These are phyloP conservation scores for Drosophila crucigera DNA, from an alignment of 2,888 invertebrate species.

Conservation along the genomic window DNA sequence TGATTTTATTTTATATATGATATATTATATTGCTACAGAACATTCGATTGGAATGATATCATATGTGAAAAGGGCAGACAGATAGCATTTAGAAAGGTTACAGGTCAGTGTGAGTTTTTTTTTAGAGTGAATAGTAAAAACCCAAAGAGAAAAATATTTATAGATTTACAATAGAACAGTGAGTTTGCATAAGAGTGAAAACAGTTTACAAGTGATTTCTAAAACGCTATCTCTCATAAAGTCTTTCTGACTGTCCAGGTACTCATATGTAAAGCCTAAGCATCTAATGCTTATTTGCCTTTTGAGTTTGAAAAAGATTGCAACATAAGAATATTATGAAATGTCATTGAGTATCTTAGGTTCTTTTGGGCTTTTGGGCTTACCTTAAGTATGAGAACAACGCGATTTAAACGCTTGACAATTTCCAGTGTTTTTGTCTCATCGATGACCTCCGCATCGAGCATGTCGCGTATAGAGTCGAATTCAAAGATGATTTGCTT, in stretches of 20 bases:
- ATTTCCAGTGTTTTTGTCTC: slow-evolving; percentile 97
- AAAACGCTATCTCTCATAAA: background rate
- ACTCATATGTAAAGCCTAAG: background rate
- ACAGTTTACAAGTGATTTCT: background rate
- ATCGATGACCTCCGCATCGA: slow-evolving; percentile 91
- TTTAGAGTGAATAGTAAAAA: background rate
- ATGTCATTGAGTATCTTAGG: background rate
- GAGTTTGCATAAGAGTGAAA: background rate
- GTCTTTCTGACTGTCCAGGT: background rate
- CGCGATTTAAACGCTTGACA: slow-evolving; percentile 94
- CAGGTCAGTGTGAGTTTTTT: background rate
- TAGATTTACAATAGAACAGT: background rate
- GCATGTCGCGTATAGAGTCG: slow-evolving; percentile 94
- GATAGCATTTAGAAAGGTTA: no score
- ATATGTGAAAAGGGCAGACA: no score
- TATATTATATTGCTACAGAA: no score
- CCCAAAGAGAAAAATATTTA: background rate
- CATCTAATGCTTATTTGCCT: background rate
- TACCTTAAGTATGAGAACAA: slow-evolving; percentile 96
- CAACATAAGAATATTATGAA: background rate
- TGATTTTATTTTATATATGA: no score
- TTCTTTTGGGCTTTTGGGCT: slow-evolving; percentile 37
- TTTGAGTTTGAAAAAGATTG: background rate
- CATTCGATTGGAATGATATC: no score
- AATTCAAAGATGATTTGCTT: slow-evolving; percentile 99